Percentiles rank a stretch among this genome's conserved stretches.
phyloP scores from a whole-genome alignment of 1,140 invertebrate species.

The Pseudomyrmex pallidus region DNA sequence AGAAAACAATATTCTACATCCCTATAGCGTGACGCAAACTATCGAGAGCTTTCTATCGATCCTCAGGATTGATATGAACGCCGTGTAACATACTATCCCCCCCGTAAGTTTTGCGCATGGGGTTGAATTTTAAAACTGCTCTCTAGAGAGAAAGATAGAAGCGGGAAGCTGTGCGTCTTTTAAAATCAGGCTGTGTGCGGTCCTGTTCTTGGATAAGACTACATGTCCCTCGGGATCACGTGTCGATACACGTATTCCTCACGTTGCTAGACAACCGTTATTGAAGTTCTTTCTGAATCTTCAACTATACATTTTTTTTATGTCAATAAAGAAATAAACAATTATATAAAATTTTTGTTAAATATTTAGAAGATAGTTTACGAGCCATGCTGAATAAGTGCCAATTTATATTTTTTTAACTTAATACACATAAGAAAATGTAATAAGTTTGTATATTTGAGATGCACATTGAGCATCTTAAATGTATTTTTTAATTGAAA shows the following conservation, averaged over 20 bases:
- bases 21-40: not conserved
- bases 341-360: no score
- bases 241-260: constrained; percentile 64
- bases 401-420: no score
- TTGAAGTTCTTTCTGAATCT: constrained; percentile 29
- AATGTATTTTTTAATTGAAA: no score
- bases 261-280: constrained; percentile 18
- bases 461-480: no score
- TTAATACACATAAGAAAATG: no score
- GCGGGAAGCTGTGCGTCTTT: constrained; percentile 69
- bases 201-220: constrained; percentile 78
- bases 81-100: constrained; percentile 71
- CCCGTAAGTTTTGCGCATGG: constrained; percentile 71
- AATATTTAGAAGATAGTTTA: no score
- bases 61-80: constrained; percentile 73
- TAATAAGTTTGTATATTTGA: no score
- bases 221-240: constrained; percentile 76
- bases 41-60: constrained; percentile 62
- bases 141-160: constrained; percentile 76
- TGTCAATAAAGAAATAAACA: not conserved
- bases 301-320: constrained; percentile 6
- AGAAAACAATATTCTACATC: not conserved
- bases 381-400: no score
- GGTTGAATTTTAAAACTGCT: constrained; percentile 83
- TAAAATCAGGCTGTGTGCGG: constrained; percentile 78